Percentiles rank a stretch among this genome's conserved stretches.
Evolutionary conservation across 2,888 invertebrate genomes (phyloP).

Genomic region (Anorthoa munda): DNA sequence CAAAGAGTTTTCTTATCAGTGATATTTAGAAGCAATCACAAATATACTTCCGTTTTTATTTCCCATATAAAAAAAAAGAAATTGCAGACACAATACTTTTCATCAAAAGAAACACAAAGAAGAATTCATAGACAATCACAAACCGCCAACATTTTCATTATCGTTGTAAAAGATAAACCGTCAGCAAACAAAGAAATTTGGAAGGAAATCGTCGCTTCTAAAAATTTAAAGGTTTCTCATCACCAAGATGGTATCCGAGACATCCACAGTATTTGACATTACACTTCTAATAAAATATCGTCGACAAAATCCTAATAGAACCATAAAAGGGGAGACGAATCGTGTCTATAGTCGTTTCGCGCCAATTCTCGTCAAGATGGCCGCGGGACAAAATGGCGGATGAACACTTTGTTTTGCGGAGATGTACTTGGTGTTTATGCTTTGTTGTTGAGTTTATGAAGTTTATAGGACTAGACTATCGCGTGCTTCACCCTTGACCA

Average conservation of each 20-base stretch:
- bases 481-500: too few species aligned
- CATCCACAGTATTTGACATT: slow-evolving; percentile 53
- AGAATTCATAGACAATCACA: slow-evolving; percentile 32
- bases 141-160: slow-evolving; percentile 51
- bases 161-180: slow-evolving; percentile 56
- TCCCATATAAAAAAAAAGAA: slow-evolving; percentile 7
- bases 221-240: slow-evolving; percentile 43
- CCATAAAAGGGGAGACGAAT: slow-evolving; percentile 63
- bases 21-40: slow-evolving; percentile 10
- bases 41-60: slow-evolving; percentile 1
- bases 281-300: slow-evolving; percentile 65
- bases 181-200: slow-evolving; percentile 48
- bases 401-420: slow-evolving; percentile 37
- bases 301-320: slow-evolving; percentile 66
- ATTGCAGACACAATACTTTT: slow-evolving; percentile 13
- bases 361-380: slow-evolving; percentile 74
- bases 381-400: slow-evolving; percentile 73
- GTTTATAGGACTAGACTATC: slow-evolving; percentile 2
- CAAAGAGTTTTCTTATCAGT: neutral
- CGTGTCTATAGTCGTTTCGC: slow-evolving; percentile 66
- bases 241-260: slow-evolving; percentile 44
- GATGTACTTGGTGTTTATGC: slow-evolving; percentile 21
- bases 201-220: slow-evolving; percentile 35
- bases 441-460: neutral
- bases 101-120: slow-evolving; percentile 26